Evolutionary conservation across 2,797 vertebrate species (phyloP).

Genomic region (Mallotus villosus): DNA sequence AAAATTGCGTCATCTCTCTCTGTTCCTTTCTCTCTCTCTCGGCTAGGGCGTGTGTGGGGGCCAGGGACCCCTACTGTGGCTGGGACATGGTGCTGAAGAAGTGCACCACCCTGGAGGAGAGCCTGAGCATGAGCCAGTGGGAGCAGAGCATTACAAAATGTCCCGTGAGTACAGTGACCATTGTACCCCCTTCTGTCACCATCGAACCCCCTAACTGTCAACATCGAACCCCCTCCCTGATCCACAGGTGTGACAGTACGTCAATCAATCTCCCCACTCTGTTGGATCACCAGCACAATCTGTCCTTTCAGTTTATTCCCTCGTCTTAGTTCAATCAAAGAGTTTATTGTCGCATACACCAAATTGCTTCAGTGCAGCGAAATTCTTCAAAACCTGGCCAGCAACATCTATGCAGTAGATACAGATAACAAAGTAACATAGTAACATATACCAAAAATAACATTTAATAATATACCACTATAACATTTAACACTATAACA

Average conservation of each 20-base stretch:
- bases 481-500: too few species aligned
- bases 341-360: too few species aligned
- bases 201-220: background rate
- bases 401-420: too few species aligned
- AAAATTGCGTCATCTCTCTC: conserved; percentile 13
- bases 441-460: too few species aligned
- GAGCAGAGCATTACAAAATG: conserved; percentile 91
- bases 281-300: conserved; percentile 50
- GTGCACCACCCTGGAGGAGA: conserved; percentile 92
- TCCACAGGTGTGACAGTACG: conserved; percentile 17
- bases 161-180: conserved; percentile 80
- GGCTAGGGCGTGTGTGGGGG: conserved; percentile 87
- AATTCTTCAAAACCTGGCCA: too few species aligned
- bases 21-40: conserved; percentile 7
- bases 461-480: too few species aligned
- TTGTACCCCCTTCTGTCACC: background rate
- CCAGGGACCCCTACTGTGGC: conserved; percentile 95
- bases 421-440: too few species aligned
- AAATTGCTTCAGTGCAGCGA: too few species aligned
- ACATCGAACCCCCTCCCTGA: background rate
- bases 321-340: too few species aligned
- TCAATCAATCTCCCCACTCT: conserved; percentile 44
- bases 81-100: conserved; percentile 93
- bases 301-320: conserved; percentile 46
- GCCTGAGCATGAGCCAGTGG: conserved; percentile 95